These are phyloP conservation scores for Zelostemma sp. DNA, from an alignment of 1,140 invertebrate species.

Conservation along the genomic window DNA sequence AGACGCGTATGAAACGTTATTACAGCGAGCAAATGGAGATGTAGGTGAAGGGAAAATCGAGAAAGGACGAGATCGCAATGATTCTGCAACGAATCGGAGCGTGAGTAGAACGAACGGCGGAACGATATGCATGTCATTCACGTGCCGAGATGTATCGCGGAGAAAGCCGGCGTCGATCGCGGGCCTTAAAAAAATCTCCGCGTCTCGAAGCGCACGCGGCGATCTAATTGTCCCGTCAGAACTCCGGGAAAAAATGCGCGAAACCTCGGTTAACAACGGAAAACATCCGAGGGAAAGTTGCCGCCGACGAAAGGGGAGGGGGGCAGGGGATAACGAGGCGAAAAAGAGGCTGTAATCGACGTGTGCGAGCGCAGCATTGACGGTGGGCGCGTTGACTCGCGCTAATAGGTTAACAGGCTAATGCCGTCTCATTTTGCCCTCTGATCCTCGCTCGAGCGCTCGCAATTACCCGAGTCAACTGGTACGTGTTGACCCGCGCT, in stretches of 20 bases:
- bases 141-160: constrained; percentile 17
- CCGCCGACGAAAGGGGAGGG: not conserved
- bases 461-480: constrained; percentile 65
- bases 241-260: too few species aligned
- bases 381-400: constrained; percentile 50
- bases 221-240: too few species aligned
- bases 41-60: constrained; percentile 22
- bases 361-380: constrained; percentile 8
- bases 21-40: constrained; percentile 26
- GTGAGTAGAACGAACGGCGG: too few species aligned
- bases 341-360: constrained; percentile 1
- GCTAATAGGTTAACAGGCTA: constrained; percentile 63
- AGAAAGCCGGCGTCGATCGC: too few species aligned
- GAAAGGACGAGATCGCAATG: constrained; percentile 15
- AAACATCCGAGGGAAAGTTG: too few species aligned
- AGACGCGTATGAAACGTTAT: constrained; percentile 24
- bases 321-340: not conserved
- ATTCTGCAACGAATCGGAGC: constrained; percentile 9
- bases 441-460: constrained; percentile 50
- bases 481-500: constrained; percentile 32
- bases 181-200: too few species aligned
- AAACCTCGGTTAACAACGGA: too few species aligned
- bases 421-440: constrained; percentile 61
- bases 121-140: constrained; percentile 22
- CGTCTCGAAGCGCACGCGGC: too few species aligned